phyloP scores from a whole-genome alignment of 1,140 invertebrate species.

The Aphis craccivora region DNA sequence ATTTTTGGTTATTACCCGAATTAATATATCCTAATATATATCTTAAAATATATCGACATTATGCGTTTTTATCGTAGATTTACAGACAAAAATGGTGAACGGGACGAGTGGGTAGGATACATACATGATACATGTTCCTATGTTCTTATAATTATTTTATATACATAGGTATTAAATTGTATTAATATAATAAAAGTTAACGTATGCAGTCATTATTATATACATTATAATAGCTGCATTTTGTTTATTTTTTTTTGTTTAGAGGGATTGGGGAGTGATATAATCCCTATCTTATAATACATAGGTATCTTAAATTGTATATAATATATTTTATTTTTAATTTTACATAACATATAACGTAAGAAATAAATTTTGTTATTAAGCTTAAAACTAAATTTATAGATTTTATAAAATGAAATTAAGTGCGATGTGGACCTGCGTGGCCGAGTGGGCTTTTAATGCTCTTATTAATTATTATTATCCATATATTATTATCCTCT shows the following conservation, averaged over 20 bases:
- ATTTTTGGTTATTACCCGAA: neutral
- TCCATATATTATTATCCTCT: neutral
- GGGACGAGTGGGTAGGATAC: no score
- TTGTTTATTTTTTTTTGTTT: neutral
- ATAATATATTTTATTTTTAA: neutral
- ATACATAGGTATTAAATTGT: no score
- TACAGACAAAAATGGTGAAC: neutral
- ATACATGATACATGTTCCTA: no score
- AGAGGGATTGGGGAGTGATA: neutral
- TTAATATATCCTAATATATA: neutral
- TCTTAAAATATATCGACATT: neutral
- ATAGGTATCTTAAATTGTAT: neutral
- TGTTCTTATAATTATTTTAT: no score
- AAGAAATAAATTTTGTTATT: neutral
- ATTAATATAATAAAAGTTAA: no score
- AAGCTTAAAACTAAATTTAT: neutral
- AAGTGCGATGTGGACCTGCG: neutral
- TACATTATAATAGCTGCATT: neutral
- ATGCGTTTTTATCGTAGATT: neutral
- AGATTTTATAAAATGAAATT: no score
- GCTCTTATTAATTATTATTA: neutral
- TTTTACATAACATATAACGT: neutral
- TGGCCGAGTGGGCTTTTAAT: no score
- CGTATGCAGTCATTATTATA: no score
- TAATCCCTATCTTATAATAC: neutral